Evolutionary conservation across 2,113 vertebrate species (phyloP), one percentile per base, ranked within the genome.

Genomic region (Lichenostomus cassidix): DNA sequence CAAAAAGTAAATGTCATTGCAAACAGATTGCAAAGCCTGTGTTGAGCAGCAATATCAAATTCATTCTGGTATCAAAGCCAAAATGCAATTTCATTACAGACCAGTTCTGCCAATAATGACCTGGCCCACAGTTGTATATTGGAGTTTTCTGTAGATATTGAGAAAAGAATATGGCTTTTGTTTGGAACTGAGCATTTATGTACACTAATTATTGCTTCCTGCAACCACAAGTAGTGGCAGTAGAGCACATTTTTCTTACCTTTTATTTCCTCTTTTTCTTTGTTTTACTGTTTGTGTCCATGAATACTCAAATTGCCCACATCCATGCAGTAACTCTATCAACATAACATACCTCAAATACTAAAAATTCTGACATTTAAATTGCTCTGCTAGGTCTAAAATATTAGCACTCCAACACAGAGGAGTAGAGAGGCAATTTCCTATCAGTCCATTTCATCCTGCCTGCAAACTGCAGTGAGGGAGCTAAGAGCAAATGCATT

Each of bases 1-100:
- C 52, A 56, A 81, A 81, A 93, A 88, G 79, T 68, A 92, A 91
- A 93, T 83, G 88, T 81, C 83, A 86, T 20, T 71, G 73, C 79
- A 90, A 77, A 70, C 31, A 86, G 79, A 81, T 78, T 95, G 79
- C 60, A 70, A 85, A 92, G 49, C 35, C 75, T 64, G 24, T 70
- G 39, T 23, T 74, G 59, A 88, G 79, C 55, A 56, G 67, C 71
- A 86, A 8, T 65, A 86, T 50, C 64, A 85, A 86, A 95, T 76
- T 80, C 10, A 2, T 73, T 80, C 90, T 69, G 50, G 42, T 80
- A 70, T 41, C 52, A 68, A 90, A 93, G 85, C 88, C 88, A 93
- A 90, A 96, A 74, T 28, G 76, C 63, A 63, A 56, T 83, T 94
- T 90, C 56, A 42, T 92, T 90, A 55, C 4, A 9, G 70, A 80